Evolutionary conservation across 2,797 vertebrate genomes (phyloP), one percentile per base, ranked within the genome.

Genomic region (Glossophaga mutica): DNA sequence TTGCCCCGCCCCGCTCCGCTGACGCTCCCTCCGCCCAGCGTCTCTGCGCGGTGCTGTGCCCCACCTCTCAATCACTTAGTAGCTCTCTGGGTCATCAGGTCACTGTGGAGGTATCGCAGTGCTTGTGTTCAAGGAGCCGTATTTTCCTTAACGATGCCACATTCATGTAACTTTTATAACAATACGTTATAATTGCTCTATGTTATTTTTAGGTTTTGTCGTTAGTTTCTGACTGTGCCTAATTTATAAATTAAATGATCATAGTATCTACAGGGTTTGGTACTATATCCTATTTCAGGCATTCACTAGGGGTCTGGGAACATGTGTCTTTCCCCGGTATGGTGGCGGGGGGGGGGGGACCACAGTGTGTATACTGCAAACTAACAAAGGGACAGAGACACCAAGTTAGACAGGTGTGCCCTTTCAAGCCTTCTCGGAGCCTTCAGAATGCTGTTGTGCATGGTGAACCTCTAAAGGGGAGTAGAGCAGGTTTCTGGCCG

Each of bases 401-500:
- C 16, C 1, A 9, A n/a, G 44, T 52, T 19, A 50, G 48, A 26
- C 4, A 3, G 26, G 62, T 21, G n/a, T n/a, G 52, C 65, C 59
- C 57, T 29, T 21, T 2, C 16, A 10, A 32, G 29, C 9, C 19
- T 52, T 21, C 26, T 59, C 57, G 19, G 74, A 42, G 34, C 78
- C 92, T 85, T 44, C 26, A 12, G 46, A 29, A 59, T 0, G 18
- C 24, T 12, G 11, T 18, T 3, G 68, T 5, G 19, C 26, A 26
- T 0, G 1, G 1, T 26, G 39, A 3, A 0, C n/a, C 55, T 67
- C 76, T 37, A 6, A 48, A 59, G 62, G 9, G 34, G 59, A 34
- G 0, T 0, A 6, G 32, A 39, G 26, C 0, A 59, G 18, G 24
- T 7, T 55, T 32, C 46, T 57, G 29, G 1, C n/a, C 5, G 1